These are phyloP conservation scores for Siphonodentalium dalli DNA, from an alignment of 2,888 invertebrate genomes.

Conservation along the genomic window DNA sequence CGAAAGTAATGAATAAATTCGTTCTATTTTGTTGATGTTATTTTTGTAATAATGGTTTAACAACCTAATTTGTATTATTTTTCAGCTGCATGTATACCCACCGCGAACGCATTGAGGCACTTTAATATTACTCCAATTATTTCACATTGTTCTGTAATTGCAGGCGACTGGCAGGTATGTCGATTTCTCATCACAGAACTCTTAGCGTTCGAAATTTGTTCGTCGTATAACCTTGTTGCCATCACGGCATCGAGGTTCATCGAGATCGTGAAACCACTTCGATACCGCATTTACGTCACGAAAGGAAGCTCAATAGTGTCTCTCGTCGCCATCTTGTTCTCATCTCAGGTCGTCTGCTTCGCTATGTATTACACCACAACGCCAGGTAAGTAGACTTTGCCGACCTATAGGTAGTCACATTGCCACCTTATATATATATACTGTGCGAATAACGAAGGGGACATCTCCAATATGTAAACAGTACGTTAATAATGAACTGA, in stretches of 20 bases:
- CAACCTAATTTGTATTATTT: too few relatives aligned
- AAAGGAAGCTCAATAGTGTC: constrained; percentile 15
- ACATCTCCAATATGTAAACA: too few relatives aligned
- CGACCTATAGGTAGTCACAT: background rate
- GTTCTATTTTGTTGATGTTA: too few relatives aligned
- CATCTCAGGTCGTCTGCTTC: constrained; percentile 23
- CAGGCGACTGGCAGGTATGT: constrained; percentile 37
- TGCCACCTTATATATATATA: too few relatives aligned
- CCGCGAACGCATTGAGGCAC: too few relatives aligned
- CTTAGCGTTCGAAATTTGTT: constrained; percentile 32
- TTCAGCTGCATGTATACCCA: too few relatives aligned
- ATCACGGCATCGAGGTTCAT: constrained; percentile 36
- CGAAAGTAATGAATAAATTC: too few relatives aligned
- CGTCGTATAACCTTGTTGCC: constrained; percentile 39
- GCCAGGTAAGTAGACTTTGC: constrained; percentile 19
- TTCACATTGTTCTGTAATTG: too few relatives aligned
- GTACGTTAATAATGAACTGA: too few relatives aligned
- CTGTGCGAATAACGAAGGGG: too few relatives aligned
- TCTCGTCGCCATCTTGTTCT: constrained; percentile 30
- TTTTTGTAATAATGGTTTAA: too few relatives aligned
- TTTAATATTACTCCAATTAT: too few relatives aligned
- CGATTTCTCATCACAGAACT: constrained; percentile 27
- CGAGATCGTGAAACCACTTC: constrained; percentile 31
- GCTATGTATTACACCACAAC: constrained; percentile 23
- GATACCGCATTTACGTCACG: constrained; percentile 31